Evolutionary conservation across 2,797 vertebrate genomes (phyloP).

Genomic region (Meriones psammophilus): DNA sequence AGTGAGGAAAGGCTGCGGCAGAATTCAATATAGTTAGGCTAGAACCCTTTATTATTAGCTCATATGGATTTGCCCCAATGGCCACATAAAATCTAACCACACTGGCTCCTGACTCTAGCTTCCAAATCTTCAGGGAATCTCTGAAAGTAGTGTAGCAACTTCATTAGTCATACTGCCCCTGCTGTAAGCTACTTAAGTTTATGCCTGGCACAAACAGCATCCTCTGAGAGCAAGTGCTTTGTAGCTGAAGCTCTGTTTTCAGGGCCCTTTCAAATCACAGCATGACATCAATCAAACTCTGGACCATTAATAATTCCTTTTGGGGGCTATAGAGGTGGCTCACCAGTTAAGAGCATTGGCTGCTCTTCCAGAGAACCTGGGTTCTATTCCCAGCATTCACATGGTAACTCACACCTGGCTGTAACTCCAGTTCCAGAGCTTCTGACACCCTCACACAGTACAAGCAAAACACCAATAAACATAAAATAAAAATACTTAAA

Average conservation of each 20-base stretch:
- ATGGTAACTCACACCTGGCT: too few relatives aligned
- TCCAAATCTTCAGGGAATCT: background rate
- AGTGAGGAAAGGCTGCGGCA: background rate
- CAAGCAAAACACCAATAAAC: too few relatives aligned
- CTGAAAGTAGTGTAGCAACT: background rate
- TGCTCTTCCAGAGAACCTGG: too few relatives aligned
- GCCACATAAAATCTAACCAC: background rate
- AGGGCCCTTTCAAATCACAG: conserved; percentile 39
- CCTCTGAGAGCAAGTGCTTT: conserved; percentile 28
- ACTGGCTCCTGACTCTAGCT: background rate
- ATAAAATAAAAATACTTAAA: too few relatives aligned
- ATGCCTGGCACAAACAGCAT: conserved; percentile 48
- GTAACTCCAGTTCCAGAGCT: too few relatives aligned
- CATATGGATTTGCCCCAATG: background rate
- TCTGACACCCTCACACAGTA: too few relatives aligned
- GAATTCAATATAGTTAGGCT: background rate
- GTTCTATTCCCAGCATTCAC: too few relatives aligned
- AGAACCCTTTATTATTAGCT: background rate
- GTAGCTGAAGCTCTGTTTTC: conserved; percentile 36
- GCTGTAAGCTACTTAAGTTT: background rate
- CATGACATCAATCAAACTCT: conserved; percentile 51
- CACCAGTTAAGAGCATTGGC: too few relatives aligned
- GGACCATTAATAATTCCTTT: background rate
- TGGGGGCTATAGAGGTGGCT: too few relatives aligned
- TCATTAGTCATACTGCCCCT: conserved; percentile 3